These are phyloP conservation scores for Agapostemon virescens DNA, from an alignment of 2,888 invertebrate species.

Conservation along the genomic window DNA sequence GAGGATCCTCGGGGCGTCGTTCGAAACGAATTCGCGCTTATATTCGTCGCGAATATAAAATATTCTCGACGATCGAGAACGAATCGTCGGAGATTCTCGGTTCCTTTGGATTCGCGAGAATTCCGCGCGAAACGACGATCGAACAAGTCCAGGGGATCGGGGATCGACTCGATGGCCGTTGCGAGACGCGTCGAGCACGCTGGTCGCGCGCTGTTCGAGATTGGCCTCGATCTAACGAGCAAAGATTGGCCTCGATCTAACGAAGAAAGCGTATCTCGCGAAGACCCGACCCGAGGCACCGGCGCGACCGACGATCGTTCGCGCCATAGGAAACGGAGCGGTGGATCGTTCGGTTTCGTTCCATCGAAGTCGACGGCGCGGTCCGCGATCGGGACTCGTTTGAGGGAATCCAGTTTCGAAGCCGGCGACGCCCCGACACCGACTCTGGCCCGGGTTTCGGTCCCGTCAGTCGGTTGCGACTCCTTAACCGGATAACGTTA, in stretches of 20 bases:
- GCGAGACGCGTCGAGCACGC: constrained; percentile 15
- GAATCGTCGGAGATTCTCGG: neutral
- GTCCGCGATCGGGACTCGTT: constrained; percentile 59
- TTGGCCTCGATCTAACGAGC: constrained; percentile 59
- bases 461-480: neutral
- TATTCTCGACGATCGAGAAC: neutral
- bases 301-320: neutral
- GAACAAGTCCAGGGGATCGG: too few species aligned
- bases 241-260: constrained; percentile 61
- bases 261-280: constrained; percentile 52
- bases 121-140: neutral
- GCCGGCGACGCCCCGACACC: constrained; percentile 25
- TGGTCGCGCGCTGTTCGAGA: constrained; percentile 40
- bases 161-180: constrained; percentile 26
- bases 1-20: neutral
- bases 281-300: constrained; percentile 8
- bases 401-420: constrained; percentile 61
- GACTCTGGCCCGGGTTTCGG: constrained; percentile 24
- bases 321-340: neutral
- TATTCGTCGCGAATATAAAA: neutral
- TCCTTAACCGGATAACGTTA: constrained; percentile 57
- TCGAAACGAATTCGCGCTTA: neutral
- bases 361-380: constrained; percentile 46
- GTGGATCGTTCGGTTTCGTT: constrained; percentile 39
- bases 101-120: neutral